phyloP scores from a whole-genome alignment of 2,888 invertebrate genomes.

The Mantis religiosa region DNA sequence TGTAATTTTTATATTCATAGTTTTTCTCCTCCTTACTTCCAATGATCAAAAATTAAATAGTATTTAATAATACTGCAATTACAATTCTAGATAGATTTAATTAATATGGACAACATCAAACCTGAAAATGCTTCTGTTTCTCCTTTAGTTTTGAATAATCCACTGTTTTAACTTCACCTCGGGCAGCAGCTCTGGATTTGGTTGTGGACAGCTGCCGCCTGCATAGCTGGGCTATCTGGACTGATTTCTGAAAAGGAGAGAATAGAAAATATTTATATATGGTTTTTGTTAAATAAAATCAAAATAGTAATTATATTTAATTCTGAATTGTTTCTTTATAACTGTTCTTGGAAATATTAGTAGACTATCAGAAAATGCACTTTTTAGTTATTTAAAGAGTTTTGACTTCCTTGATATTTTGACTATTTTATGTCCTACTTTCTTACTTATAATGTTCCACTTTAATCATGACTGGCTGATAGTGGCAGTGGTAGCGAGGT shows the following conservation, averaged over 20 bases:
- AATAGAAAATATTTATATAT: background rate
- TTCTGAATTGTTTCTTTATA: too few species aligned
- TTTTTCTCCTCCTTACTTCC: background rate
- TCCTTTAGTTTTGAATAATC: conserved; percentile 2
- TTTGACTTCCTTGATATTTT: too few species aligned
- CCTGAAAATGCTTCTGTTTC: conserved; percentile 11
- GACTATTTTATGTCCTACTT: too few species aligned
- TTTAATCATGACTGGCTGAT: too few species aligned
- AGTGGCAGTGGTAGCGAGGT: too few species aligned
- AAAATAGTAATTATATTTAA: too few species aligned
- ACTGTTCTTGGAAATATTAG: too few species aligned
- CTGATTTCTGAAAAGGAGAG: background rate
- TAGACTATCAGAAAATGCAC: too few species aligned
- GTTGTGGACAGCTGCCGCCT: background rate
- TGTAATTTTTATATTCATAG: background rate
- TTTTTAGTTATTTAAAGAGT: too few species aligned
- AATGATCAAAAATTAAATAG: background rate
- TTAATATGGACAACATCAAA: background rate
- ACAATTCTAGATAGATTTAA: background rate
- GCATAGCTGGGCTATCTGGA: background rate
- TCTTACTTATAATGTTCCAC: too few species aligned
- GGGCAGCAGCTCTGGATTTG: background rate
- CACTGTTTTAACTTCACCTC: background rate
- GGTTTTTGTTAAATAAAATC: too few species aligned
- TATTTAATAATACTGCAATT: background rate